Evolutionary conservation across 2,797 vertebrate species (phyloP).

Genomic region (Peromyscus eremicus): DNA sequence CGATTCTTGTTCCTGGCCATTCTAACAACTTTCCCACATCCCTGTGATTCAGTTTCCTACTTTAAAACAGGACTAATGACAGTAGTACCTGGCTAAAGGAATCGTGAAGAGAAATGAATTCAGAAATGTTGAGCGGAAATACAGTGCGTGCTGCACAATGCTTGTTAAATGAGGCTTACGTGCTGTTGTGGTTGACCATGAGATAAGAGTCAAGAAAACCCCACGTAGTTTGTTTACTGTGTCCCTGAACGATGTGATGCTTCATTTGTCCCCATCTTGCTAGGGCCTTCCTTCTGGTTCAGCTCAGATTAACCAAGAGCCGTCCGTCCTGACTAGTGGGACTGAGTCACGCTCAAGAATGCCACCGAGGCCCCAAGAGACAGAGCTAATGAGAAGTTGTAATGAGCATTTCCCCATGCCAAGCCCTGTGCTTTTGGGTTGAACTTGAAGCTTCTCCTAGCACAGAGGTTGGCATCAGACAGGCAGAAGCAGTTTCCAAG

Average conservation of each 20-base stretch:
- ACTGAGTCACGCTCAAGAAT: conserved; percentile 79
- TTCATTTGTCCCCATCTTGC: conserved; percentile 16
- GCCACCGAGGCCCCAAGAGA: conserved; percentile 66
- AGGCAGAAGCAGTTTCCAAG: conserved; percentile 79
- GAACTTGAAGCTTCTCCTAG: conserved; percentile 76
- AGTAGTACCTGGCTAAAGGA: neutral
- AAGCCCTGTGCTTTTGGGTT: conserved; percentile 73
- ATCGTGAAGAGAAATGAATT: conserved; percentile 45
- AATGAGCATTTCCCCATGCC: conserved; percentile 73
- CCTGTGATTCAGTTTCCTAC: conserved; percentile 32
- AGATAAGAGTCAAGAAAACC: neutral
- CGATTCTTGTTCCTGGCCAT: conserved; percentile 13
- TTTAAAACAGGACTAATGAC: conserved; percentile 31
- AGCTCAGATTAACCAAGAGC: conserved; percentile 48
- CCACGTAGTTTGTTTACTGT: neutral
- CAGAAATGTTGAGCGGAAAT: neutral
- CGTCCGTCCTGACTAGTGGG: conserved; percentile 51
- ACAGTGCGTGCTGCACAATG: neutral
- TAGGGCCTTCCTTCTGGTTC: neutral
- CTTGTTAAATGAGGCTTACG: neutral
- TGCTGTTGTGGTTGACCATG: neutral
- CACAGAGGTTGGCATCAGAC: conserved; percentile 76
- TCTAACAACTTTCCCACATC: neutral
- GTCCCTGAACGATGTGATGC: neutral
- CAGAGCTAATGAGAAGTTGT: conserved; percentile 77